A percentile compares a stretch with the other conserved stretches of the same genome.
These are phyloP conservation scores for Tenodera sinensis DNA, from an alignment of 2,888 invertebrate genomes.

Conservation along the genomic window DNA sequence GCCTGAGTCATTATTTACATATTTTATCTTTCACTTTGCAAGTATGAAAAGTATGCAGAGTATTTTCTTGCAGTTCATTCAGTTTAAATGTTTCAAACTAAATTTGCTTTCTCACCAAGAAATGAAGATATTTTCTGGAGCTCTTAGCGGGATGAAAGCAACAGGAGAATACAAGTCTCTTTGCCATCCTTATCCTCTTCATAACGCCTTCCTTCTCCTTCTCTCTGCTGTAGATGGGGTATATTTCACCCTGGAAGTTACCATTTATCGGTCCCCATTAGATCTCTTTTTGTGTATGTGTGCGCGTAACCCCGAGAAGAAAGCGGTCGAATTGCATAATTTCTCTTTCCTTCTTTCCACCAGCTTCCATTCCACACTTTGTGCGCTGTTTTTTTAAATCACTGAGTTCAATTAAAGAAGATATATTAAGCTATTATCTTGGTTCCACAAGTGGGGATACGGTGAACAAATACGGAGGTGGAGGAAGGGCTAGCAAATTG, in stretches of 20 bases:
- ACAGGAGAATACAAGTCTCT: neutral
- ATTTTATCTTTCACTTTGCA: no score
- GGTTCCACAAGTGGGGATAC: neutral
- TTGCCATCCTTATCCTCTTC: neutral
- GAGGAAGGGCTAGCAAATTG: neutral
- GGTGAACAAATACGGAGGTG: neutral
- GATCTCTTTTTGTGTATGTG: neutral
- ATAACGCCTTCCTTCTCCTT: neutral
- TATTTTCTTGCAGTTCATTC: no score
- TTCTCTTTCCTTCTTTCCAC: neutral
- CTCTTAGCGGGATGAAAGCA: neutral
- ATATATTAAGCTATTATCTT: constrained; percentile 9
- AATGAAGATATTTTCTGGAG: neutral
- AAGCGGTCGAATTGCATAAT: neutral
- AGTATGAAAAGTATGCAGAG: no score
- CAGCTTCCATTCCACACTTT: neutral
- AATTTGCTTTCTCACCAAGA: no score
- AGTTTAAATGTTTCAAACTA: no score
- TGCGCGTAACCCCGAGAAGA: neutral
- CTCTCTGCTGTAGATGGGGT: neutral
- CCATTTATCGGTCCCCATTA: neutral
- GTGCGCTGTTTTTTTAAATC: neutral
- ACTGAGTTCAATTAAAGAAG: constrained; percentile 10
- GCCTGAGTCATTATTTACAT: no score
- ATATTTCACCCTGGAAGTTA: neutral